Conservation (phyloP, 2,888 invertebrate genomes). For the Hirtodrosophila confusa region DNA sequence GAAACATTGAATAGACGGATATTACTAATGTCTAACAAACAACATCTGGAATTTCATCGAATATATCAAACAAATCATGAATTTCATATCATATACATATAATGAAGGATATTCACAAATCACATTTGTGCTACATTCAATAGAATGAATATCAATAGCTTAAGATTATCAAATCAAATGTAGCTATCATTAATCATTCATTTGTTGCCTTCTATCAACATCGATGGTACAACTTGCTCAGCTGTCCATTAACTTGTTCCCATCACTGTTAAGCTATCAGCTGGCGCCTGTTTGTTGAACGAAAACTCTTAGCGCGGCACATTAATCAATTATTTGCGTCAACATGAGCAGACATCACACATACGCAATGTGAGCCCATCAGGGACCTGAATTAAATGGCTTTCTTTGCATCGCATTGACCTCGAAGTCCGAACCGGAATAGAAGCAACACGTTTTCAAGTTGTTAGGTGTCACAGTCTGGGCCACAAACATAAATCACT, state of each 20-base stretch:
- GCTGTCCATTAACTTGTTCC: slow-evolving; percentile 22
- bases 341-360: slow-evolving; percentile 48
- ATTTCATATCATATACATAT: too few species aligned
- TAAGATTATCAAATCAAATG: too few species aligned
- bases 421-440: slow-evolving; percentile 22
- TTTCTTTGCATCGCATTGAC: slow-evolving; percentile 11
- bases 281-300: slow-evolving; percentile 53
- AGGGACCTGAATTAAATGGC: slow-evolving; percentile 7
- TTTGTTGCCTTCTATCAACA: background rate
- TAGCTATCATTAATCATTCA: too few species aligned
- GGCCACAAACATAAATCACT: slow-evolving; percentile 72
- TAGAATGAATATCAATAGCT: too few species aligned
- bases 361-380: slow-evolving; percentile 59
- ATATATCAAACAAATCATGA: too few species aligned
- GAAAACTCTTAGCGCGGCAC: slow-evolving; percentile 34
- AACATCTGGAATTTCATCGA: too few species aligned
- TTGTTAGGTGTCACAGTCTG: slow-evolving; percentile 70
- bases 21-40: too few species aligned
- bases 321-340: slow-evolving; percentile 56
- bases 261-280: slow-evolving; percentile 22
- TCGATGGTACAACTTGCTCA: background rate
- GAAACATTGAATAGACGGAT: too few species aligned
- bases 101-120: too few species aligned
- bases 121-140: too few species aligned
- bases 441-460: slow-evolving; percentile 60